These are phyloP conservation scores for Cebus imitator DNA, from an alignment of 2,113 vertebrate species.

Conservation along the genomic window DNA sequence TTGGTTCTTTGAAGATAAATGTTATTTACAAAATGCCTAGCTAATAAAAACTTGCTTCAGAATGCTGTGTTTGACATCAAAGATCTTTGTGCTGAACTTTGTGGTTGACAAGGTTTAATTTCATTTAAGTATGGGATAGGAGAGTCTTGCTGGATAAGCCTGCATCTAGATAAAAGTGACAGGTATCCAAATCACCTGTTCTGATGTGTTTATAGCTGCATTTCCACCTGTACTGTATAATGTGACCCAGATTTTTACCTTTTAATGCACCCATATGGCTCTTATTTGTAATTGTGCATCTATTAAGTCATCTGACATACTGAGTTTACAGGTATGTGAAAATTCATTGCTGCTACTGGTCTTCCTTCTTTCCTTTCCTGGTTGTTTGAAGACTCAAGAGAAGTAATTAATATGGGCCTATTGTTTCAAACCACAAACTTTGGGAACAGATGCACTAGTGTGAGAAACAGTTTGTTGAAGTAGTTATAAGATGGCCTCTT, in stretches of 20 bases:
- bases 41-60: slow-evolving; percentile 55
- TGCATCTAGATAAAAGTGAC: slow-evolving; percentile 22
- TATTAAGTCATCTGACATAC: not conserved
- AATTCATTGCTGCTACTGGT: not conserved
- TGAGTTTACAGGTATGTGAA: not conserved
- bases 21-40: slow-evolving; percentile 48
- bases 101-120: slow-evolving; percentile 43
- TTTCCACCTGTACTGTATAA: not conserved
- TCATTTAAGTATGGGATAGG: slow-evolving; percentile 45
- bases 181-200: slow-evolving; percentile 31
- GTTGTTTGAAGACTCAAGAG: not conserved
- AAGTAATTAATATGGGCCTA: not conserved
- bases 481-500: not conserved
- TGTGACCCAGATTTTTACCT: not conserved
- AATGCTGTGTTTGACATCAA: slow-evolving; percentile 53
- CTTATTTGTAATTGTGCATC: not conserved
- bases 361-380: not conserved
- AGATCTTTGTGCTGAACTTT: slow-evolving; percentile 53
- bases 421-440: not conserved
- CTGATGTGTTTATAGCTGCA: not conserved
- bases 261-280: not conserved
- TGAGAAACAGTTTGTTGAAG: not conserved
- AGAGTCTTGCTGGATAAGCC: not conserved
- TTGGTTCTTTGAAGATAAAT: slow-evolving; percentile 66
- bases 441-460: not conserved